Evolutionary conservation across 2,113 vertebrate species (phyloP).

Genomic region (Ailuropoda melanoleuca): DNA sequence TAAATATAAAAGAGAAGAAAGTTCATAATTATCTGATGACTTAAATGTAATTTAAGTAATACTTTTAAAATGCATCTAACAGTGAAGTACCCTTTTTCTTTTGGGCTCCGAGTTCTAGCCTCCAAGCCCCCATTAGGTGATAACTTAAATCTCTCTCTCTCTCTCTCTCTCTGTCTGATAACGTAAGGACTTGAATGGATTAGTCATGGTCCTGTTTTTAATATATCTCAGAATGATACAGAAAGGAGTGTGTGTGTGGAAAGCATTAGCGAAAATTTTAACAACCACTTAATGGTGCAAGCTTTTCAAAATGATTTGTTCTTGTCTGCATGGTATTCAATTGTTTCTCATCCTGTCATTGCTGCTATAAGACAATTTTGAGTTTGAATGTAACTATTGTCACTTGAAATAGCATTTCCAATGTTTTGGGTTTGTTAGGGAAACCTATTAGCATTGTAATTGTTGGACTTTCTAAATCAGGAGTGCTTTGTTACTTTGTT

Average conservation of each 20-base stretch:
- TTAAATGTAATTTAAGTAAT: constrained; percentile 85
- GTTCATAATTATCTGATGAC: constrained; percentile 87
- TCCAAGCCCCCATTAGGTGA: constrained; percentile 64
- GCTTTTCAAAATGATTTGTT: constrained; percentile 41
- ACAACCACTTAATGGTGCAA: constrained; percentile 42
- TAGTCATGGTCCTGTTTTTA: constrained; percentile 75
- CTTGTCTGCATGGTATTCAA: constrained; percentile 1
- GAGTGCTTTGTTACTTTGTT: constrained; percentile 54
- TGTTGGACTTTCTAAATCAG: constrained; percentile 76
- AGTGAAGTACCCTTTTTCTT: constrained; percentile 62
- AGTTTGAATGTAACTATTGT: constrained; percentile 29
- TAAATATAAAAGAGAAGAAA: constrained; percentile 88
- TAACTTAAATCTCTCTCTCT: constrained; percentile 66
- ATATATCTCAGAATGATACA: constrained; percentile 30
- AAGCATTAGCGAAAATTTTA: constrained; percentile 69
- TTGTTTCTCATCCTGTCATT: constrained; percentile 52
- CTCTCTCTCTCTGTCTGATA: constrained; percentile 40
- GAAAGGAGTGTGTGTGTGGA: constrained; percentile 19
- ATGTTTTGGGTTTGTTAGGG: constrained; percentile 35
- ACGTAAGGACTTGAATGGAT: constrained; percentile 73
- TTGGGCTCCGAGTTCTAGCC: constrained; percentile 66
- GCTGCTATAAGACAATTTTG: constrained; percentile 64
- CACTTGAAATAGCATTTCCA: constrained; percentile 33
- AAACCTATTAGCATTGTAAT: constrained; percentile 59
- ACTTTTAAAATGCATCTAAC: constrained; percentile 78